Base-by-base conservation (phyloP, 2,797 vertebrate species). In the Microchirus variegatus region DNA sequence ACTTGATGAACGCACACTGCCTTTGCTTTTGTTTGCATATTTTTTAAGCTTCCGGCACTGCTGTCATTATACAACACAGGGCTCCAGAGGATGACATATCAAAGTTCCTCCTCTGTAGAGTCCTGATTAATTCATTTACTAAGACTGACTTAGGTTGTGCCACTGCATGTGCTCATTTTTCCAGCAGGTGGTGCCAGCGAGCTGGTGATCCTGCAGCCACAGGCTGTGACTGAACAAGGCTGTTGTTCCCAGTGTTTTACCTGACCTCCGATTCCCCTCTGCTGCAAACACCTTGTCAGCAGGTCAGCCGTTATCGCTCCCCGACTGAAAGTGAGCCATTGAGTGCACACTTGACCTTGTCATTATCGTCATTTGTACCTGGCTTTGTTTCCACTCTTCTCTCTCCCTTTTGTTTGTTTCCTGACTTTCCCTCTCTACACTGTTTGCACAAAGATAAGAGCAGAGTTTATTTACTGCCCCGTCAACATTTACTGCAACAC, bases 341-440 rank as follows among this genome's bases (percentile, higher is more conserved):
- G 81, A 93, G 74, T 42, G 15, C 66, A 83, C 85, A 84, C 87
- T 93, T 93, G 90, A 90, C 88, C 92, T 90, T 89, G 86, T 88
- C 78, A 89, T 78, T 83, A 87, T 84, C 87, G n/a, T n/a, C n/a
- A n/a, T n/a, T 83, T 84, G 81, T 90, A 87, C 70, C 81, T 90
- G 75, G 62, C 90, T 92, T 90, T 83, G 77, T 94, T 91, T 90
- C 81, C 76, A 73, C 69, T 50, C 75, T 63, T 63, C 78, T 84
- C 77, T 86, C 71, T 82, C 58, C 67, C 73, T 66, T 82, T 81
- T 87, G 71, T 85, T 67, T 72, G 49, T 81, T 78, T 81, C 68
- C 81, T 77, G 79, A 81, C 88, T 89, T 89, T 90, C 86, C 75
- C 81, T 82, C 76, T 84, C 79, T 77, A 74, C 18, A 67, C 83